Conservation (phyloP, 30 jellyfish, hydroid and myxozoan species). For the Mastigias papua region DNA sequence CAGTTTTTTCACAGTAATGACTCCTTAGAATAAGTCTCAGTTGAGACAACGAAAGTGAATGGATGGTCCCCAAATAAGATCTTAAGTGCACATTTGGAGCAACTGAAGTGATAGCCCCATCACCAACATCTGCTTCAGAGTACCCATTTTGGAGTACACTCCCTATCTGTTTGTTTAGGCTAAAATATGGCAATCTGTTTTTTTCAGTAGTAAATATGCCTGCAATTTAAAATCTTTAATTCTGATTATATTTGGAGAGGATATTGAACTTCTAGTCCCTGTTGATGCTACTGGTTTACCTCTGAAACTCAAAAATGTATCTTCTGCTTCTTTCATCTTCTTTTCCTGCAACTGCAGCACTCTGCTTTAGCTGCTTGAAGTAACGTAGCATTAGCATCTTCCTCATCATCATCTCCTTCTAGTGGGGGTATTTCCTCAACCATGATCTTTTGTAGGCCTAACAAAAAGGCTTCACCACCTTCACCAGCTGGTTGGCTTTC, state of each 20-base stretch:
- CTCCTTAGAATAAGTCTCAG: conserved; percentile 35
- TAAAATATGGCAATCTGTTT: not conserved
- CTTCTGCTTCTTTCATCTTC: conserved; percentile 54
- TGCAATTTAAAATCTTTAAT: not conserved
- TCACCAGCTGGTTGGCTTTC: conserved; percentile 57
- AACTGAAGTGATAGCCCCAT: conserved; percentile 59
- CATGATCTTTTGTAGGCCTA: conserved; percentile 29
- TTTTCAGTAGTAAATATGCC: not conserved
- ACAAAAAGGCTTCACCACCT: conserved; percentile 46
- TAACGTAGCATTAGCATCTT: conserved; percentile 29
- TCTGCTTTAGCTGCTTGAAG: conserved; percentile 50
- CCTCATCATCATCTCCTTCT: conserved; percentile 31
- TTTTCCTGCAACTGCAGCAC: conserved; percentile 27
- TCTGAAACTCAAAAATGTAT: conserved; percentile 24
- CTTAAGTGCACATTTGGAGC: conserved; percentile 53
- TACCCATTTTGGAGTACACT: not conserved
- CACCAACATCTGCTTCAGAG: conserved; percentile 57
- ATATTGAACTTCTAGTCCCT: conserved; percentile 40
- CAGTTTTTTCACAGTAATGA: conserved; percentile 55
- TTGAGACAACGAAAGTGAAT: conserved; percentile 3
- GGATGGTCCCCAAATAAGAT: conserved; percentile 53
- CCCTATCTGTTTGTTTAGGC: not conserved
- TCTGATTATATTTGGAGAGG: conserved; percentile 7
- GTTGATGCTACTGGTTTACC: conserved; percentile 44
- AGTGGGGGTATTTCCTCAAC: conserved; percentile 24